Conservation (phyloP, 2,113 vertebrate genomes). For the Capreolus pygargus region DNA sequence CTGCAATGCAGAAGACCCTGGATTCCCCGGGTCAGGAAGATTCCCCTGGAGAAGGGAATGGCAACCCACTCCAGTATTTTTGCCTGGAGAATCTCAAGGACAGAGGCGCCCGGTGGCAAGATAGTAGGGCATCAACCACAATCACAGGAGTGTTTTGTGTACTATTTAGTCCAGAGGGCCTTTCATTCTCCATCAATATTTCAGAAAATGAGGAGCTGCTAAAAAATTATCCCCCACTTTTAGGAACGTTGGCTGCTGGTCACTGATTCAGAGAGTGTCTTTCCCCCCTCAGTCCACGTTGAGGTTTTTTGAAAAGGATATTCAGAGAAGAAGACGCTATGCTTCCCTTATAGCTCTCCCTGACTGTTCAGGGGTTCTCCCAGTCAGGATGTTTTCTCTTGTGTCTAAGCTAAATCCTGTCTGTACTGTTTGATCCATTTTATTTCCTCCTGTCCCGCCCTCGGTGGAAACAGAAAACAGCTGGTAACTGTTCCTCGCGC, state of each 20-base stretch:
- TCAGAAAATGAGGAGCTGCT: background rate
- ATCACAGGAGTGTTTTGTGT: background rate
- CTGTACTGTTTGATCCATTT: background rate
- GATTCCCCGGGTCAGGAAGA: background rate
- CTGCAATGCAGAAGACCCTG: background rate
- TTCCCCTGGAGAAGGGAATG: background rate
- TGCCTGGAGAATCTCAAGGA: background rate
- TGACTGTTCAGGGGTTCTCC: background rate
- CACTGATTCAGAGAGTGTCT: background rate
- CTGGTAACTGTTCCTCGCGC: background rate
- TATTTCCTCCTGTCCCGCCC: slow-evolving; percentile 9
- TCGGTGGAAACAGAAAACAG: slow-evolving; percentile 19
- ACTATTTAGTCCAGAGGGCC: background rate
- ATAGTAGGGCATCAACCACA: background rate
- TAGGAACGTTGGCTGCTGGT: background rate
- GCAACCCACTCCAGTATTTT: background rate
- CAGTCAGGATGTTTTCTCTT: background rate
- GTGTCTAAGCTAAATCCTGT: background rate
- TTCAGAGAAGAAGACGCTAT: background rate
- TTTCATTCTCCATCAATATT: background rate
- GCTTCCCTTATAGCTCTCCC: background rate
- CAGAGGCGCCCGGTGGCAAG: background rate
- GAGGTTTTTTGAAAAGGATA: background rate
- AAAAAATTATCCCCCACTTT: background rate
- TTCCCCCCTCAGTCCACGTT: background rate